Base-by-base conservation (phyloP, 2,888 invertebrate species). In the Gonocerus acuteangulatus region DNA sequence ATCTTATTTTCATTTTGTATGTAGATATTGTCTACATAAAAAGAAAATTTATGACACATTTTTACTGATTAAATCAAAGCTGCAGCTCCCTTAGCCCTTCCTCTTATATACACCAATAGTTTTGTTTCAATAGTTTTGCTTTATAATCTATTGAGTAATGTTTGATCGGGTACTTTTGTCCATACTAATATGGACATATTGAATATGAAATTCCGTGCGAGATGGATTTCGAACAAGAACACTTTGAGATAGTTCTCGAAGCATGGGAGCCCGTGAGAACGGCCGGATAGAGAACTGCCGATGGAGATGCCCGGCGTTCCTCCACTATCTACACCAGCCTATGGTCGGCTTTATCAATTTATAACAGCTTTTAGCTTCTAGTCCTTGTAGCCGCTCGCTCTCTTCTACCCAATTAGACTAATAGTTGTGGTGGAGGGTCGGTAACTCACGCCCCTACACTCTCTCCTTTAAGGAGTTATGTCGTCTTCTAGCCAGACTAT, bases 401-500 rank as follows among this genome's bases (percentile, higher is more conserved):
- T 18, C 42, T 4, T 42, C 22, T 23, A 54, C 22, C 54, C 54
- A 54, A 54, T 54, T 54, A 54, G 54, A 3, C 42, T 54, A 54
- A 54, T 54, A 54, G 54, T 54, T 22, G 9, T 15, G 13, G 39
- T 23, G 11, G 21, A 19, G 2, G 21, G 39, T 54, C 54, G 54
- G 54, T 54, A 54, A 42, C 54, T 54, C 54, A 54, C 54, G n/a
- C 18, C 9, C 13, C 51, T 13, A 15, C 27, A 19, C 51, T 19
- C 32, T 3, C 49, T 2, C 11, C 32, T 6, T 4, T 2, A 2
- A 32, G 34, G 34, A 7, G 32, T 16, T 34, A 34, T 49, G 19
- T 27, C 42, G 13, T 13, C 42, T 34, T 34, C 34, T 11, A 34
- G 13, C 7, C 7, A 34, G 34, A 11, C 11, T 6, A 11, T 34